A percentile compares a stretch with the other conserved stretches of the same genome.
These are phyloP conservation scores for Octodonta nipae DNA, from an alignment of 2,888 invertebrate species.

Conservation along the genomic window DNA sequence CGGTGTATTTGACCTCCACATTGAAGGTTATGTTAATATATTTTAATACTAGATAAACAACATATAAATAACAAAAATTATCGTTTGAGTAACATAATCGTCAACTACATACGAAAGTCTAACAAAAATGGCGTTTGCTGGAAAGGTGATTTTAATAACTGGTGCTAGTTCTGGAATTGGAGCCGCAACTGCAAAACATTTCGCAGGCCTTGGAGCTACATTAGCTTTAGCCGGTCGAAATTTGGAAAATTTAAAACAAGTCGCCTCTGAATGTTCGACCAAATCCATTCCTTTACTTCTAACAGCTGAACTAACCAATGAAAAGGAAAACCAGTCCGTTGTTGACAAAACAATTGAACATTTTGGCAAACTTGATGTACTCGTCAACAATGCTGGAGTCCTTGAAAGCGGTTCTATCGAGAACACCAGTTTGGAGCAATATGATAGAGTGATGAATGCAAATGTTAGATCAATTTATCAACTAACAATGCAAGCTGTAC, in stretches of 20 bases:
- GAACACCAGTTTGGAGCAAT: conserved; percentile 71
- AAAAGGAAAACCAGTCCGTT: conserved; percentile 57
- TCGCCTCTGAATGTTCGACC: conserved; percentile 43
- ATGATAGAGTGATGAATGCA: conserved; percentile 76
- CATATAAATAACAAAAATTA: no score
- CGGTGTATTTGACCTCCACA: no score
- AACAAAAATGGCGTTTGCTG: conserved; percentile 42
- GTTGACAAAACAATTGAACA: conserved; percentile 58
- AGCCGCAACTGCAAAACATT: conserved; percentile 62
- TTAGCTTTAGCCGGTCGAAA: conserved; percentile 63
- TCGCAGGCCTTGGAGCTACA: conserved; percentile 61
- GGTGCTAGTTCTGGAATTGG: conserved; percentile 82
- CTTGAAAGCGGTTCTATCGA: conserved; percentile 59
- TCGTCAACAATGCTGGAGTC: conserved; percentile 77
- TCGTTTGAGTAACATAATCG: no score
- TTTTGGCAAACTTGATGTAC: conserved; percentile 65
- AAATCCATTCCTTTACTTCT: conserved; percentile 41
- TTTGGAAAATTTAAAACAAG: conserved; percentile 49
- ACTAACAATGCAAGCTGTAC: conserved; percentile 75
- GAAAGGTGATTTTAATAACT: conserved; percentile 61
- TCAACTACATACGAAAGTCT: no score
- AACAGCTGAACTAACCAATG: conserved; percentile 59
- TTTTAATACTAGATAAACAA: no score
- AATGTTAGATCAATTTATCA: conserved; percentile 76
- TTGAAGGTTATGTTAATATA: no score